Evolutionary conservation across 2,888 invertebrate genomes (phyloP), one percentile per base, ranked within the genome.

Genomic region (Anoncus sp.): DNA sequence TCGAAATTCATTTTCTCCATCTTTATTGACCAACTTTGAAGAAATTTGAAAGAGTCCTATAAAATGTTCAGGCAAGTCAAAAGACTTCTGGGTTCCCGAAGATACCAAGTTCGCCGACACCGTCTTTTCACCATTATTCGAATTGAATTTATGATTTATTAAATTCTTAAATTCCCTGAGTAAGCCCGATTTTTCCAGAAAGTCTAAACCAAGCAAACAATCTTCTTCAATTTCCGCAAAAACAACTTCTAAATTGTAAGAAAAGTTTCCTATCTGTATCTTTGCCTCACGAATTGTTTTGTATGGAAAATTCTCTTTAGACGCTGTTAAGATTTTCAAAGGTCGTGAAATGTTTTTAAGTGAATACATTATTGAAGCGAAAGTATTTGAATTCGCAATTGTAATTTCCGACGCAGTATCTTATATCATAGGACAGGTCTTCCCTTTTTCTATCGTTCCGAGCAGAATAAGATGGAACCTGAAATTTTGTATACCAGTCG

Each of bases 391-490:
- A 45, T 60, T 45, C 16, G 27, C 60, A n/a, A 60, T 24, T 3
- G 45, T 60, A 16, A 60, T 60, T 4, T 60, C 45, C 9, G 60
- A 60, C 12, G 43, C 60, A 2, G 45, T 60, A 27, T 60, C 60
- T 22, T 27, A 7, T 3, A 60, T 27, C 60, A 60, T 60, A 9
- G 5, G n/a, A 16, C 60, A 45, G 1, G 24, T 18, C 45, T 43
- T 60, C 12, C 40, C 22, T 43, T n/a, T n/a, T n/a, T 38, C 24
- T 24, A 24, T 20, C 22, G 31, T 31, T 31, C 31, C 31, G 4
- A 7, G 3, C 7, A 31, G 7, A 7, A 7, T 31, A n/a, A 43
- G 24, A 14, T 60, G 24, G 5, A 5, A n/a, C n/a, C n/a, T n/a
- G n/a, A n/a, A n/a, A n/a, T n/a, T n/a, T n/a, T n/a, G n/a, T n/a